Evolutionary conservation across 2,888 invertebrate species (phyloP), one percentile per base, ranked within the genome.

Genomic region (Archips crataeganus): DNA sequence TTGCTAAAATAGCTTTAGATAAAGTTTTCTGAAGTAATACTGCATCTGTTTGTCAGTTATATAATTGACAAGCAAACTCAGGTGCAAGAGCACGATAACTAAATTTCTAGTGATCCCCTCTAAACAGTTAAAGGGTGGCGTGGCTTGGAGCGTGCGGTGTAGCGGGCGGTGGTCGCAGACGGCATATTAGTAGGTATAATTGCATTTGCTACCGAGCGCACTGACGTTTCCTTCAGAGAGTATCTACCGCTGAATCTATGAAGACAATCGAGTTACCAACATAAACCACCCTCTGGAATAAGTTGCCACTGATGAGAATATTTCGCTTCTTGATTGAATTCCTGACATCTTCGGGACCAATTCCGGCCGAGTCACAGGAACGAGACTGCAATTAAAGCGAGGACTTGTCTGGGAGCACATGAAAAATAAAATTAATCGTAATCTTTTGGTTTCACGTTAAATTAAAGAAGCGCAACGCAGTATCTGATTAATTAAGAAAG

Each of bases 181-280:
- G 89, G 90, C 88, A 91, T 93, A 93, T 94, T 93, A 93, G 88
- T 88, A 86, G 87, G 83, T 88, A 87, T 94, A 94, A 94, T 94
- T 93, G 91, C 92, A 91, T 94, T 94, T 93, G 87, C 93, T 89
- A 89, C 91, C 90, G 88, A 91, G 90, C 89, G 87, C 86, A 89
- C 90, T 91, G 91, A 90, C 90, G 89, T 92, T 92, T 93, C 90
- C 88, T 86, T 82, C 87, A 84, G 85, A 84, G 85, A 88, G 88
- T 86, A 86, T 90, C 89, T 87, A 84, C 87, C 82, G 81, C 85
- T 84, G 86, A 89, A 90, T 90, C 90, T 92, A 74, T 90, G 89
- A 85, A 91, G 89, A 92, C 91, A 93, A 94, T 94, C 85, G 88
- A 93, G 90, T 94, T 94, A 93, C 84, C 82, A 89, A 87, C 90